phyloP scores from a whole-genome alignment of 53 echinoderm and acorn worm genomes.

The Hippasteria phrygiana region DNA sequence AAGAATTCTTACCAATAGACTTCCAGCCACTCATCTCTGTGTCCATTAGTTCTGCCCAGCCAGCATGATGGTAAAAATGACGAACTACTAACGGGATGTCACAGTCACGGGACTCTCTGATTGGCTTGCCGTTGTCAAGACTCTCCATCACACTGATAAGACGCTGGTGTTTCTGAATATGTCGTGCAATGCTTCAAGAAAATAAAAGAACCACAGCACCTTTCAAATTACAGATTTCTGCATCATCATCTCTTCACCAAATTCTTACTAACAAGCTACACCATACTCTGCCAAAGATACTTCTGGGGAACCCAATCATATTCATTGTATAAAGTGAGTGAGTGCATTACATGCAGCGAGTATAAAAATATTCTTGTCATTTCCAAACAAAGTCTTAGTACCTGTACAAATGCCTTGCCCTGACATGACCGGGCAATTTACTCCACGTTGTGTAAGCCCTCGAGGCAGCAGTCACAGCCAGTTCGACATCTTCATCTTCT shows the following conservation, averaged over 20 bases:
- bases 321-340: too few species aligned
- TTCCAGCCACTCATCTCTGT: slow-evolving; percentile 95
- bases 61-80: slow-evolving; percentile 98
- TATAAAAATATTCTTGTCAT: too few species aligned
- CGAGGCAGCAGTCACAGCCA: slow-evolving; percentile 86
- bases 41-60: slow-evolving; percentile 98
- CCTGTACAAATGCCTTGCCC: slow-evolving; percentile 98
- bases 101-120: slow-evolving; percentile 91
- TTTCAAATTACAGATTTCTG: too few species aligned
- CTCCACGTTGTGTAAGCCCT: slow-evolving; percentile 96
- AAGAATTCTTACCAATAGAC: slow-evolving; percentile 78
- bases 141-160: slow-evolving; percentile 90
- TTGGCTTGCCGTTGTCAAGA: slow-evolving; percentile 96
- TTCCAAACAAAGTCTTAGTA: slow-evolving; percentile 16
- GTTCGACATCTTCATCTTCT: slow-evolving; percentile 91
- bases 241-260: too few species aligned
- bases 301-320: too few species aligned
- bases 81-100: slow-evolving; percentile 91
- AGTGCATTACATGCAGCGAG: too few species aligned
- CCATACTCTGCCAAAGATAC: too few species aligned
- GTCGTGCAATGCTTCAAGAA: slow-evolving; percentile 82
- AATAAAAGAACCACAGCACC: background rate
- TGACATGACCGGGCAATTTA: slow-evolving; percentile 89
- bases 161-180: slow-evolving; percentile 95
- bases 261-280: too few species aligned